Percentiles rank a stretch among this genome's conserved stretches.
phyloP scores from a whole-genome alignment of 2,888 invertebrate species.

The Dicranocentrus wangi region DNA sequence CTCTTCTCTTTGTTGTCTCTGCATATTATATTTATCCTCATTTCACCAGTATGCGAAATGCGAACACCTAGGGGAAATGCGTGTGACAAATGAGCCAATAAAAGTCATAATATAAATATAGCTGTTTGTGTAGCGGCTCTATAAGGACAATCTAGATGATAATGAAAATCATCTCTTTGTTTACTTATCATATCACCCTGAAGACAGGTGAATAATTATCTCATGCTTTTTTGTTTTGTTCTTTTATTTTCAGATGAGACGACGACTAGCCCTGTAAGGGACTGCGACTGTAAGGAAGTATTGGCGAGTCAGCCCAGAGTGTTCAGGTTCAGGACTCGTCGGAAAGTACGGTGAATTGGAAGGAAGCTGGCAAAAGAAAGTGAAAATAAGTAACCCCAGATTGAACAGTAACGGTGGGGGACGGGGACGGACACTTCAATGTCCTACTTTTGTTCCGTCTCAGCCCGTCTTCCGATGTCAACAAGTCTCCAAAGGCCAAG shows the following conservation, averaged over 20 bases:
- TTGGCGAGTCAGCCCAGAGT: conserved; percentile 37
- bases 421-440: conserved; percentile 41
- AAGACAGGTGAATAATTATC: neutral
- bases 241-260: conserved; percentile 44
- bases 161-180: neutral
- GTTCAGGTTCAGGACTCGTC: conserved; percentile 47
- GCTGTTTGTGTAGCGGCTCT: too few relatives aligned
- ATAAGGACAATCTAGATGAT: too few relatives aligned
- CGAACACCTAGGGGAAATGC: neutral
- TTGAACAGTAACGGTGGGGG: conserved; percentile 31
- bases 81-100: neutral
- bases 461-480: conserved; percentile 45
- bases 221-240: conserved; percentile 23
- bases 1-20: conserved; percentile 7
- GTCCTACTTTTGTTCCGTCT: conserved; percentile 47
- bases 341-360: conserved; percentile 48
- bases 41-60: neutral
- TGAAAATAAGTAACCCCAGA: too few relatives aligned
- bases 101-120: neutral
- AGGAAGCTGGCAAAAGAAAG: conserved; percentile 37
- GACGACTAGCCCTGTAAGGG: too few relatives aligned
- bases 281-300: too few relatives aligned
- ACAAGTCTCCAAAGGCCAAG: conserved; percentile 49
- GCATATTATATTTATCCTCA: conserved; percentile 24
- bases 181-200: neutral